Evolutionary conservation across 2,888 invertebrate genomes (phyloP), one percentile per base, ranked within the genome.

Genomic region (Xanthorhoe spadicearia): DNA sequence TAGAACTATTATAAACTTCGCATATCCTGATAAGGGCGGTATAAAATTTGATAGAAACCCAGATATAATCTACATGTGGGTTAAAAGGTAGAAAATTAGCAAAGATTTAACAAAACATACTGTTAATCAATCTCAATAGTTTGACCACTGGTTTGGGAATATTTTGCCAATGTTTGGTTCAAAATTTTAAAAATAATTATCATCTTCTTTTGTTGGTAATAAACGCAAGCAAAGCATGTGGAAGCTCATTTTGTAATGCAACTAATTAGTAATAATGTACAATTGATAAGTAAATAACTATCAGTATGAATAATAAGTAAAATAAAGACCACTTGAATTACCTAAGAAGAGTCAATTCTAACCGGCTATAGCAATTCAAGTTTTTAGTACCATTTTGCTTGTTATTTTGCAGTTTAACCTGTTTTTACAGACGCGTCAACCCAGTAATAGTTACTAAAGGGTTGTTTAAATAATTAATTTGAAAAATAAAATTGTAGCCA

Each of bases 1-100:
- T 54, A 64, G 23, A 54, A 49, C 13, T 49, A 28, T 54, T 54
- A 54, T 54, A 64, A 64, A 63, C 35, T 49, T 49, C 3, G 54
- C 35, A 15, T 43, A 58, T 43, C 10, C 18, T 49, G 53, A 54
- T 64, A 59, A 28, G 23, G 13, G 57, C 53, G 10, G 15, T 43
- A 13, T 43, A 32, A 32, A 32, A 7, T 7, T 5, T 1, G 8
- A 32, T 6, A 32, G 5, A 32, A 32, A 32, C 32, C 0, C 32
- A 32, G 6, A n/a, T n/a, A n/a, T n/a, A n/a, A n/a, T n/a, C n/a
- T n/a, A n/a, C n/a, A n/a, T n/a, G n/a, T n/a, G 32, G 32, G 1
- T 7, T 32, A 32, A 7, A 32, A 32, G 7, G 8, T 32, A 32
- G 32, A 7, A 7, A 32, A 28, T 4, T 28, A 32, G 8, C 32